Percentiles rank a stretch among this genome's conserved stretches.
phyloP scores from a whole-genome alignment of 2,888 invertebrate genomes.

The Leucozona laternaria region DNA sequence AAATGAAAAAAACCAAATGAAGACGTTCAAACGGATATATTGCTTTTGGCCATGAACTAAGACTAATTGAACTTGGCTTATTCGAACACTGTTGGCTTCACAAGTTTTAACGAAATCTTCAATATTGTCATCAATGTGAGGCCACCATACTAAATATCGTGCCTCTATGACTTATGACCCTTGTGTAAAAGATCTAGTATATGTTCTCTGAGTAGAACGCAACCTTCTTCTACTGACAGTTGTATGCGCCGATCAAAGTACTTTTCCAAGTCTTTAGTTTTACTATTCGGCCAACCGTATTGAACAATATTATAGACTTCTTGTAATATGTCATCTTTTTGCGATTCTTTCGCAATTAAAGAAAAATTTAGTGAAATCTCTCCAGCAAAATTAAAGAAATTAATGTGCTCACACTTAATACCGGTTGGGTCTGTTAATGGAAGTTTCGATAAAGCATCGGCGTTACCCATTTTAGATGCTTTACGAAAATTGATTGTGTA shows the following conservation, averaged over 20 bases:
- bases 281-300: slow-evolving; percentile 12
- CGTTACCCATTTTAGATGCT: slow-evolving; percentile 25
- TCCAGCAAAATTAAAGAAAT: slow-evolving; percentile 23
- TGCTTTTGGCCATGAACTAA: slow-evolving; percentile 3
- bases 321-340: background rate
- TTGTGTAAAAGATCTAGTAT: slow-evolving; percentile 25
- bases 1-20: slow-evolving; percentile 53
- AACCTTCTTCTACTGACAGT: slow-evolving; percentile 1
- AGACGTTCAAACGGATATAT: slow-evolving; percentile 39
- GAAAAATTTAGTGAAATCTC: slow-evolving; percentile 6
- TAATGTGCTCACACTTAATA: slow-evolving; percentile 3
- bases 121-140: no score
- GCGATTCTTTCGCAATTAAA: slow-evolving; percentile 3
- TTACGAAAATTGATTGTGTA: slow-evolving; percentile 19
- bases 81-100: slow-evolving; percentile 2
- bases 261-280: slow-evolving; percentile 13
- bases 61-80: slow-evolving; percentile 1
- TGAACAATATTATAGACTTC: background rate
- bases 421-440: slow-evolving; percentile 22
- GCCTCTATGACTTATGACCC: slow-evolving; percentile 28
- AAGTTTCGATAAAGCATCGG: slow-evolving; percentile 29
- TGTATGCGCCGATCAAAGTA: slow-evolving; percentile 6
- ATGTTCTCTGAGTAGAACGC: slow-evolving; percentile 3
- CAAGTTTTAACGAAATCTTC: no score
- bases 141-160: no score